Evolutionary conservation across 2,888 invertebrate genomes (phyloP).

Genomic region (Spisula solida): DNA sequence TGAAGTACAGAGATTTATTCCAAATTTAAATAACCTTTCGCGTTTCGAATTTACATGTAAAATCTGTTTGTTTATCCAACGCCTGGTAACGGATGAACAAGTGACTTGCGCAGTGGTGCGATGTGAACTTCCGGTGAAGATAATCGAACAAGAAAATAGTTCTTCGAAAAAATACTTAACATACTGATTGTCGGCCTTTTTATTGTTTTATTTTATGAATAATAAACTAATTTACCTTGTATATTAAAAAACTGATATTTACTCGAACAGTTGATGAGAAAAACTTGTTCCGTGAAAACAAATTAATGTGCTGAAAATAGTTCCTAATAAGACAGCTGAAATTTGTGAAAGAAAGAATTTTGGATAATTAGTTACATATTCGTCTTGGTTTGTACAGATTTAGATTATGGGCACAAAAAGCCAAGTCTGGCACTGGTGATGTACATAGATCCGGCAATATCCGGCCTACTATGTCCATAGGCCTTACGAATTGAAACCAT

Average conservation of each 20-base stretch:
- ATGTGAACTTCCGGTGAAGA: slow-evolving; percentile 75
- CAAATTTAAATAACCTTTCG: neutral
- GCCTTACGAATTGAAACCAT: slow-evolving; percentile 56
- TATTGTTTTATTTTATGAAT: neutral
- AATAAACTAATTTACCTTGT: neutral
- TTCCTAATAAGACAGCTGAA: slow-evolving; percentile 65
- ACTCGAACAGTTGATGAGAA: neutral
- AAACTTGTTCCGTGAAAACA: neutral
- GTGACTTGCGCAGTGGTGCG: slow-evolving; percentile 81
- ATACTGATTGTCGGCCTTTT: neutral
- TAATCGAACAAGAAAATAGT: slow-evolving; percentile 54
- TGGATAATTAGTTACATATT: slow-evolving; percentile 27
- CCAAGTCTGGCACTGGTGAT: slow-evolving; percentile 52
- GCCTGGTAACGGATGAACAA: slow-evolving; percentile 81
- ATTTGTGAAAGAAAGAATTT: slow-evolving; percentile 52
- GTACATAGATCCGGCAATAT: neutral
- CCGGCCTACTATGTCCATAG: neutral
- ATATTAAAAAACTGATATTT: neutral
- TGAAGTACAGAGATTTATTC: slow-evolving; percentile 1
- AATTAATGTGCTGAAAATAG: slow-evolving; percentile 65
- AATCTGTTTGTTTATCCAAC: slow-evolving; percentile 48
- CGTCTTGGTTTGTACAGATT: slow-evolving; percentile 3
- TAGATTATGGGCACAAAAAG: slow-evolving; percentile 54
- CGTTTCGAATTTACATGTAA: neutral
- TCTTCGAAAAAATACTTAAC: neutral